Evolutionary conservation across 1,140 invertebrate genomes (phyloP).

Genomic region (Nasonia vitripennis): DNA sequence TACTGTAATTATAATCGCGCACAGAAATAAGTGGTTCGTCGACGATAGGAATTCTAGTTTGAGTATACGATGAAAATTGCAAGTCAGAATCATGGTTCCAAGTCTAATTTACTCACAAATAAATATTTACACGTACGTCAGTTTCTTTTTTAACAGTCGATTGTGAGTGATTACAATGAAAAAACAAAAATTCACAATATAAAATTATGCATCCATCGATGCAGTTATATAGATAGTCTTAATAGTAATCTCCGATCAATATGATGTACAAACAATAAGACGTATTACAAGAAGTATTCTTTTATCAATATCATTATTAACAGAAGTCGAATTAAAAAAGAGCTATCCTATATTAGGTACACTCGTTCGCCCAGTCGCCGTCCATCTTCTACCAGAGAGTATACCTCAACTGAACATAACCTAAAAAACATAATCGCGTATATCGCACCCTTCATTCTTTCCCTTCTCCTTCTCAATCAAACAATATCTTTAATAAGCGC

Average conservation of each 20-base stretch:
- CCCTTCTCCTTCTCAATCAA: background rate
- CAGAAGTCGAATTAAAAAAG: background rate
- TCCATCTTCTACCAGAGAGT: background rate
- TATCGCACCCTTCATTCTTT: background rate
- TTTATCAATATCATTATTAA: background rate
- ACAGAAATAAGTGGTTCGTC: background rate
- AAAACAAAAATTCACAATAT: background rate
- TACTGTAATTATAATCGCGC: background rate
- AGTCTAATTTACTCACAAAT: background rate
- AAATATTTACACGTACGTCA: background rate
- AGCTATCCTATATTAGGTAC: background rate
- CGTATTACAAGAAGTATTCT: background rate
- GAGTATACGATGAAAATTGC: background rate
- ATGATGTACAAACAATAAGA: background rate
- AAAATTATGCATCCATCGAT: no score
- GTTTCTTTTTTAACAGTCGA: background rate
- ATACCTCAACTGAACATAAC: background rate
- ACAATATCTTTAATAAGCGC: slow-evolving; percentile 62
- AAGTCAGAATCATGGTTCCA: background rate
- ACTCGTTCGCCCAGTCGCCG: background rate
- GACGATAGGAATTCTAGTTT: background rate
- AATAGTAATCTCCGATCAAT: background rate
- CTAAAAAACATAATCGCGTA: background rate
- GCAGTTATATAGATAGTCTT: no score
- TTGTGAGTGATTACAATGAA: background rate